phyloP scores from a whole-genome alignment of 2,797 vertebrate genomes.

The Setipinna tenuifilis region DNA sequence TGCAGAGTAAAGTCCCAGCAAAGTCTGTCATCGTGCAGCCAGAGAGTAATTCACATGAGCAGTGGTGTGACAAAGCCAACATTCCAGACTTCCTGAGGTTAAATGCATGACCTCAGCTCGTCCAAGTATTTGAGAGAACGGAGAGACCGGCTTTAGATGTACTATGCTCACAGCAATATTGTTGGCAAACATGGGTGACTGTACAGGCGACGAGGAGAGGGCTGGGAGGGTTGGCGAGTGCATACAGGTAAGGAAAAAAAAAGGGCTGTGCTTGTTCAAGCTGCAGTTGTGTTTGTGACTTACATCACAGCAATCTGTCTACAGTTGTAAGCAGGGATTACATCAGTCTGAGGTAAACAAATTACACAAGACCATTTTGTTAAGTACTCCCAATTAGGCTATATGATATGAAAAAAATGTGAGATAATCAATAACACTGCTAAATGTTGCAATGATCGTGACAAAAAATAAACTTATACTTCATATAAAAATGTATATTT shows the following conservation, averaged over 20 bases:
- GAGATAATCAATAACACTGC: too few species aligned
- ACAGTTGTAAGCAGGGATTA: background rate
- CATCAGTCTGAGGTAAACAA: too few species aligned
- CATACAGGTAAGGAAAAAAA: conserved; percentile 44
- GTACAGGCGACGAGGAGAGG: background rate
- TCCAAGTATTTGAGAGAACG: background rate
- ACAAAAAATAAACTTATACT: too few species aligned
- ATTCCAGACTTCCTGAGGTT: conserved; percentile 25
- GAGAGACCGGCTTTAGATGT: background rate
- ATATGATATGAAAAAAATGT: too few species aligned
- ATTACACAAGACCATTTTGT: too few species aligned
- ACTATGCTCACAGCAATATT: background rate
- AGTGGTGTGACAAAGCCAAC: conserved; percentile 21
- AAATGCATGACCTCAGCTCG: conserved; percentile 8
- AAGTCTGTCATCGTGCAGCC: background rate
- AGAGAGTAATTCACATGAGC: conserved; percentile 17
- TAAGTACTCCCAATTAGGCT: too few species aligned
- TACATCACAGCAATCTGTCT: conserved; percentile 23
- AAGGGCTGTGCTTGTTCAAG: conserved; percentile 14
- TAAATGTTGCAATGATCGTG: too few species aligned
- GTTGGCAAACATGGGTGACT: background rate
- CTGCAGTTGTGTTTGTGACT: background rate
- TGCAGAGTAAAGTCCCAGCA: background rate
- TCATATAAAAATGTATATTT: too few species aligned
- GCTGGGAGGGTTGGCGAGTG: background rate